These are phyloP conservation scores for Camponotus vicinus DNA, from an alignment of 1,140 invertebrate genomes.

Conservation along the genomic window DNA sequence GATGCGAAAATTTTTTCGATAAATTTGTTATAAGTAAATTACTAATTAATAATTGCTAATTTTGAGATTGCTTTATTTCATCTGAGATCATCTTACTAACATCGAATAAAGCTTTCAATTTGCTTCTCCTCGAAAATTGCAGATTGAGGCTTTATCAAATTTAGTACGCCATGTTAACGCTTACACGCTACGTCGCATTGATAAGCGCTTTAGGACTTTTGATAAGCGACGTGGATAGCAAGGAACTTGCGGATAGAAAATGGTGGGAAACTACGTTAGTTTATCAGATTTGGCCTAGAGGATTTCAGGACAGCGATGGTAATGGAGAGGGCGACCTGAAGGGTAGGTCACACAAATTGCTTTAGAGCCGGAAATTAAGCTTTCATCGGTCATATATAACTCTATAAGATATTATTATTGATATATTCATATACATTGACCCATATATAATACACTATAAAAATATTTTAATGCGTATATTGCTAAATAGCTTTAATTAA, in stretches of 20 bases:
- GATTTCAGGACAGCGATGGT: conserved; percentile 91
- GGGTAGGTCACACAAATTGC: conserved; percentile 83
- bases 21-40: neutral
- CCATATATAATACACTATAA: neutral
- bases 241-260: conserved; percentile 79
- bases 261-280: conserved; percentile 92
- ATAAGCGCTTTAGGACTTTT: conserved; percentile 40
- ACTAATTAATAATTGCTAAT: neutral
- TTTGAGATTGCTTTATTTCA: neutral
- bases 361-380: neutral
- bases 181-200: neutral
- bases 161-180: conserved; percentile 10
- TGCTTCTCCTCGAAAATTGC: conserved; percentile 7
- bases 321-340: conserved; percentile 92
- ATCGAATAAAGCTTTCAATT: conserved; percentile 44
- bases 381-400: neutral
- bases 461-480: neutral
- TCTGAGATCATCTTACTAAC: neutral
- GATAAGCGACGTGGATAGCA: neutral
- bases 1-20: neutral
- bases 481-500: neutral
- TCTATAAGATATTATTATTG: too few relatives aligned
- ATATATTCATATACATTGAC: too few relatives aligned
- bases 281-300: conserved; percentile 92
- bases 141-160: neutral